Evolutionary conservation across 1,140 invertebrate genomes (phyloP).

Genomic region (Scaptomyza montana): DNA sequence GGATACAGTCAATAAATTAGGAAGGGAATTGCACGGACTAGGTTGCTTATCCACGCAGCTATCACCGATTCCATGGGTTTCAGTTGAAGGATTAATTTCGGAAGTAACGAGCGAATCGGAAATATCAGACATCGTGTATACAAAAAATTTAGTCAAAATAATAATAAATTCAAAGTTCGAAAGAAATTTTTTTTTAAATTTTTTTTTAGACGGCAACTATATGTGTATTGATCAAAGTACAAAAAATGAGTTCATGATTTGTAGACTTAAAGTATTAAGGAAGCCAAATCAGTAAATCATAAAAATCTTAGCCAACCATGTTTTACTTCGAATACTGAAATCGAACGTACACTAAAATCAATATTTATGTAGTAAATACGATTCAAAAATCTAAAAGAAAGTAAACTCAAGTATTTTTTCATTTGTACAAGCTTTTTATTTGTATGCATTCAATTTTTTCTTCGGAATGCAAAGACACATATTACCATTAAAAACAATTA

Average conservation of each 20-base stretch:
- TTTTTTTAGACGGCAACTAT: not conserved
- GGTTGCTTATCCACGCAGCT: conserved; percentile 1
- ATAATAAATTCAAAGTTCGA: not conserved
- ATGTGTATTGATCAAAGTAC: not conserved
- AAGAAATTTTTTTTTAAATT: not conserved
- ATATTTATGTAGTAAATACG: too few species aligned
- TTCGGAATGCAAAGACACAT: too few species aligned
- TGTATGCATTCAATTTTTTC: too few species aligned
- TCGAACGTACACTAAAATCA: not conserved
- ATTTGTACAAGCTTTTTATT: too few species aligned
- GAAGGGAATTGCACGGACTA: not conserved
- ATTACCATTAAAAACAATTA: too few species aligned
- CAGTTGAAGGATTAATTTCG: not conserved
- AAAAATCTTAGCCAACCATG: not conserved
- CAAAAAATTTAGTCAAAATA: conserved; percentile 7
- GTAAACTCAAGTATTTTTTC: too few species aligned
- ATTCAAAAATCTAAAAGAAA: too few species aligned
- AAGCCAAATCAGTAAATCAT: too few species aligned
- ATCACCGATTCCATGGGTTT: conserved; percentile 13
- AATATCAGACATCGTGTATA: not conserved
- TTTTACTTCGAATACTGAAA: not conserved
- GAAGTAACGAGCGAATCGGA: not conserved
- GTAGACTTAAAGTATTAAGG: not conserved
- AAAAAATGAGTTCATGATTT: not conserved
- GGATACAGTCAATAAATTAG: not conserved